Conservation (phyloP, 2,113 vertebrate genomes). For the Myotis davidii region DNA sequence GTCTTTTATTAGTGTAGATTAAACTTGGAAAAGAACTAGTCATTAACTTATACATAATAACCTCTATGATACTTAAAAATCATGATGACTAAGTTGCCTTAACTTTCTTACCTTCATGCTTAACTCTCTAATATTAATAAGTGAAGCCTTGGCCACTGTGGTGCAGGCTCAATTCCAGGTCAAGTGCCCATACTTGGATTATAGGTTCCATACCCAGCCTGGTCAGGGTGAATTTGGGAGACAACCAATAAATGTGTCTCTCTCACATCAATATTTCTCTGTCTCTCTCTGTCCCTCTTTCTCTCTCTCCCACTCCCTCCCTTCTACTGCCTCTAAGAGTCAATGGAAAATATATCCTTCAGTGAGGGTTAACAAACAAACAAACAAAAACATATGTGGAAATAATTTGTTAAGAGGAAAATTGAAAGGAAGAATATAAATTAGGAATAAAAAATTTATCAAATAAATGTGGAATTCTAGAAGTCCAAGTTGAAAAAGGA, state of each 20-base stretch:
- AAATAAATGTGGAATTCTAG: not conserved
- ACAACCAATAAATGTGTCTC: no score
- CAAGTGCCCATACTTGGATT: no score
- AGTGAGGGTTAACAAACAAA: no score
- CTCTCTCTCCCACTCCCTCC: no score
- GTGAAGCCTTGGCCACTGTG: not conserved
- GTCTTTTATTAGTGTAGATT: not conserved
- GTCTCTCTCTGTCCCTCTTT: no score
- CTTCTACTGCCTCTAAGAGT: no score
- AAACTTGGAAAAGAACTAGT: not conserved
- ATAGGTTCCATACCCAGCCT: no score
- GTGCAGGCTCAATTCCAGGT: no score
- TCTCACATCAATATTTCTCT: no score
- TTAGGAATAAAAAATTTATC: conserved; percentile 26
- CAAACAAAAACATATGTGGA: no score
- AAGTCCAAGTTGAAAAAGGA: not conserved
- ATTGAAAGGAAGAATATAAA: not conserved
- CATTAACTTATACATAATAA: not conserved
- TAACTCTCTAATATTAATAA: conserved; percentile 14
- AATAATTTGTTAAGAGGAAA: conserved; percentile 16
- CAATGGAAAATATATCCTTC: no score
- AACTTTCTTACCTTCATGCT: not conserved
- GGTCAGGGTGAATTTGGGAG: no score
- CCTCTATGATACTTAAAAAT: not conserved
- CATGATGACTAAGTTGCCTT: not conserved